phyloP scores from a whole-genome alignment of 2,888 invertebrate species.

The Diarsia mendica region DNA sequence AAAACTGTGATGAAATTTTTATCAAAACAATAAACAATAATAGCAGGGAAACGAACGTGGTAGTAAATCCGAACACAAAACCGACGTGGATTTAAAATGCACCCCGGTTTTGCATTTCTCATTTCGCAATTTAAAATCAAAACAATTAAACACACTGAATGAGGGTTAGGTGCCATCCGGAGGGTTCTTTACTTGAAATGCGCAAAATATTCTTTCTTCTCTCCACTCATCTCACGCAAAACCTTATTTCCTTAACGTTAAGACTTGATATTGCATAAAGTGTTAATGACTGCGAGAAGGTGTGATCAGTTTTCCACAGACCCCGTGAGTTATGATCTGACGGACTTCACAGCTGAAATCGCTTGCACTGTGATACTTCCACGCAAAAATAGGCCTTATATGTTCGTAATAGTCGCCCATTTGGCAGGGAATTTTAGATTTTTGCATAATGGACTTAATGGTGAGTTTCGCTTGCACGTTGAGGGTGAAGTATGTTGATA shows the following conservation, averaged over 20 bases:
- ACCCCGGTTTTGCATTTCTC: constrained; percentile 78
- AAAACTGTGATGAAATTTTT: constrained; percentile 51
- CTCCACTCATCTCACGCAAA: constrained; percentile 45
- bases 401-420: constrained; percentile 67
- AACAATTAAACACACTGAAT: constrained; percentile 86
- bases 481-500: constrained; percentile 84
- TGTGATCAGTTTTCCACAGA: constrained; percentile 79
- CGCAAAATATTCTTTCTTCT: constrained; percentile 73
- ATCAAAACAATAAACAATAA: constrained; percentile 60
- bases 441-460: constrained; percentile 76
- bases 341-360: constrained; percentile 80
- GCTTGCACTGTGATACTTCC: constrained; percentile 73
- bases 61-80: constrained; percentile 50
- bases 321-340: constrained; percentile 84
- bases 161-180: constrained; percentile 78
- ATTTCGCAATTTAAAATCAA: constrained; percentile 85
- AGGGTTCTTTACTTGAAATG: constrained; percentile 82
- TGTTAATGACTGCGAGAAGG: constrained; percentile 63
- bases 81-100: constrained; percentile 76
- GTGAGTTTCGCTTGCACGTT: constrained; percentile 83
- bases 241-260: constrained; percentile 61
- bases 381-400: constrained; percentile 80
- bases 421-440: constrained; percentile 68
- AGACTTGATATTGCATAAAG: constrained; percentile 66
- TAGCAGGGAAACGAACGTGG: constrained; percentile 42